Conservation (phyloP, 2,113 vertebrate genomes). For the Zeus faber region DNA sequence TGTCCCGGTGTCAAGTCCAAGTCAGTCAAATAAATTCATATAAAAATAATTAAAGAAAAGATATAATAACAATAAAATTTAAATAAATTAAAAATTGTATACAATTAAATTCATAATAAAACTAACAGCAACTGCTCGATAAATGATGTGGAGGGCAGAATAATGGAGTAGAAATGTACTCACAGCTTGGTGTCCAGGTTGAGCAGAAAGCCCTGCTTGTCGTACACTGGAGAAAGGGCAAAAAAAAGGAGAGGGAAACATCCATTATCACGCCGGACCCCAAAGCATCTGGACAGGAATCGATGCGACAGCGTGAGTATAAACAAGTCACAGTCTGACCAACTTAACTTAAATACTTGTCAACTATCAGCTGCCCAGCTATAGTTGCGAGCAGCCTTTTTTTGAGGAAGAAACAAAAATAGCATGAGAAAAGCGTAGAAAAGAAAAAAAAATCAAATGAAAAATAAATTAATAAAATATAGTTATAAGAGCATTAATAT, state of each 20-base stretch:
- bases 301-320: too few species aligned
- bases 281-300: too few species aligned
- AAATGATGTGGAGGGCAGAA: neutral
- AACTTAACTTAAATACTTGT: slow-evolving; percentile 2
- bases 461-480: neutral
- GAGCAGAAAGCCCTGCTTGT: slow-evolving; percentile 93
- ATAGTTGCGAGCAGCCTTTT: slow-evolving; percentile 39
- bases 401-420: slow-evolving; percentile 27
- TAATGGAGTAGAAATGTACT: slow-evolving; percentile 70
- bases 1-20: too few species aligned
- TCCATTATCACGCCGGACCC: neutral
- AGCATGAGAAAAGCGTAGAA: slow-evolving; percentile 30
- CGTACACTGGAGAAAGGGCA: slow-evolving; percentile 84
- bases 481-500: slow-evolving; percentile 33
- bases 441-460: slow-evolving; percentile 38
- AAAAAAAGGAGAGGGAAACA: slow-evolving; percentile 31
- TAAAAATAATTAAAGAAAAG: neutral
- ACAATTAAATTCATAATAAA: neutral
- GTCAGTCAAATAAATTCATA: slow-evolving; percentile 12
- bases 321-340: slow-evolving; percentile 12
- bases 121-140: neutral
- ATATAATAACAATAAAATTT: too few species aligned
- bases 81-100: neutral
- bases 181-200: slow-evolving; percentile 93
- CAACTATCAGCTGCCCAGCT: slow-evolving; percentile 51